Percentiles rank a stretch among this genome's conserved stretches.
Evolutionary conservation across 2,113 vertebrate genomes (phyloP).

Genomic region (Tragelaphus scriptus): DNA sequence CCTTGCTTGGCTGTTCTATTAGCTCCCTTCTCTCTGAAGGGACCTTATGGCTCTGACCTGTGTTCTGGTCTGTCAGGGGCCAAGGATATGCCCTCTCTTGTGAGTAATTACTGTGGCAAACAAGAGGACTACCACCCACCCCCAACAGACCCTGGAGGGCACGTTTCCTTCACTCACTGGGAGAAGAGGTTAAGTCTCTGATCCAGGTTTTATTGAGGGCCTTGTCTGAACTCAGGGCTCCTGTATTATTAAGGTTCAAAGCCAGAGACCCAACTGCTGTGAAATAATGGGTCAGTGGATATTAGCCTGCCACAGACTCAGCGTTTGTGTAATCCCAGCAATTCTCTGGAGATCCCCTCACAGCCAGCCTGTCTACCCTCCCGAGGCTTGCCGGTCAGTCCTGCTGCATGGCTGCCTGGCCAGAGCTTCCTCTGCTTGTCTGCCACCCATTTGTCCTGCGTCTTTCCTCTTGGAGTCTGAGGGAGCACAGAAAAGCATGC

Average conservation of each 20-base stretch:
- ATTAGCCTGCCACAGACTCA: background rate
- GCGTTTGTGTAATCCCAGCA: background rate
- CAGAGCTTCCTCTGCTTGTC: background rate
- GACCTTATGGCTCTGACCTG: background rate
- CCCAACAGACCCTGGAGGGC: background rate
- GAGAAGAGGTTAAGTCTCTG: background rate
- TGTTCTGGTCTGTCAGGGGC: background rate
- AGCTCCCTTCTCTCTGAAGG: background rate
- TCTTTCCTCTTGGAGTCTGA: background rate
- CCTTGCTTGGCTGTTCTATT: background rate
- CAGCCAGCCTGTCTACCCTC: background rate
- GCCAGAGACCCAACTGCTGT: background rate
- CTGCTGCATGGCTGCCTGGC: background rate
- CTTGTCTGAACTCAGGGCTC: background rate
- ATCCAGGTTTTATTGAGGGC: background rate
- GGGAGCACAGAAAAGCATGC: background rate
- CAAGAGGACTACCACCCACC: background rate
- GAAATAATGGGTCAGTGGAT: background rate
- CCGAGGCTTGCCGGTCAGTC: background rate
- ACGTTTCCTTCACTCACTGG: background rate
- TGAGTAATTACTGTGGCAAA: background rate
- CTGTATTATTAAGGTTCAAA: conserved; percentile 26
- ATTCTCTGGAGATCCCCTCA: background rate
- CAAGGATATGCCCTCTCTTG: background rate
- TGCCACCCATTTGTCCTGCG: background rate